Evolutionary conservation across 2,797 vertebrate species (phyloP).

Genomic region (Chelon labrosus): DNA sequence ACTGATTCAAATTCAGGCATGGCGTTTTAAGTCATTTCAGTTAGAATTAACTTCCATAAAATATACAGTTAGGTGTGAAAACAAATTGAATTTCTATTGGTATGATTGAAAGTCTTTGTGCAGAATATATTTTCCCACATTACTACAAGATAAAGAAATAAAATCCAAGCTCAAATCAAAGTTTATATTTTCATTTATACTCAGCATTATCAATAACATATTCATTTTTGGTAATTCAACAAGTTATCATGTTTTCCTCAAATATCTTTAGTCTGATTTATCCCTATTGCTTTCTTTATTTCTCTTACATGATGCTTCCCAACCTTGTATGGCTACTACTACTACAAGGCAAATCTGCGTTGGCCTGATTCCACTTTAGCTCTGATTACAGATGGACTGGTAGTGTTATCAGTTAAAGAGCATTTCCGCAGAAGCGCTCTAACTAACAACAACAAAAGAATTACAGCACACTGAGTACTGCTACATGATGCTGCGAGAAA

Average conservation of each 20-base stretch:
- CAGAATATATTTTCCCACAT: background rate
- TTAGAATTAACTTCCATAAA: background rate
- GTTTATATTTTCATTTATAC: background rate
- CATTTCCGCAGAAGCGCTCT: conserved; percentile 11
- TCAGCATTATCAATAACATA: background rate
- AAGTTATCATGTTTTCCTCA: background rate
- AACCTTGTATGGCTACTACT: conserved; percentile 17
- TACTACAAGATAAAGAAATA: background rate
- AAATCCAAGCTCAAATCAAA: background rate
- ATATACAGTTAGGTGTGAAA: background rate
- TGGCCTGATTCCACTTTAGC: conserved; percentile 27
- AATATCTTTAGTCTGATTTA: background rate
- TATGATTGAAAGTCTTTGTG: conserved; percentile 6
- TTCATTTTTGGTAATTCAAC: conserved; percentile 1
- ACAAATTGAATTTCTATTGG: background rate
- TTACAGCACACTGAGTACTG: conserved; percentile 50
- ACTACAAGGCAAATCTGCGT: background rate
- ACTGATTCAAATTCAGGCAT: background rate
- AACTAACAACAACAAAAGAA: conserved; percentile 33
- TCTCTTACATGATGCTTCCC: background rate
- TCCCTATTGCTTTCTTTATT: background rate
- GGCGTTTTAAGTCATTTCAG: background rate
- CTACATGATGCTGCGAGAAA: conserved; percentile 64
- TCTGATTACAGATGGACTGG: conserved; percentile 16
- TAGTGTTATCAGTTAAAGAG: conserved; percentile 9